Percentiles rank a stretch among this genome's conserved stretches.
Conservation (phyloP, 2,888 invertebrate genomes). For the Invenusta paracnida region DNA sequence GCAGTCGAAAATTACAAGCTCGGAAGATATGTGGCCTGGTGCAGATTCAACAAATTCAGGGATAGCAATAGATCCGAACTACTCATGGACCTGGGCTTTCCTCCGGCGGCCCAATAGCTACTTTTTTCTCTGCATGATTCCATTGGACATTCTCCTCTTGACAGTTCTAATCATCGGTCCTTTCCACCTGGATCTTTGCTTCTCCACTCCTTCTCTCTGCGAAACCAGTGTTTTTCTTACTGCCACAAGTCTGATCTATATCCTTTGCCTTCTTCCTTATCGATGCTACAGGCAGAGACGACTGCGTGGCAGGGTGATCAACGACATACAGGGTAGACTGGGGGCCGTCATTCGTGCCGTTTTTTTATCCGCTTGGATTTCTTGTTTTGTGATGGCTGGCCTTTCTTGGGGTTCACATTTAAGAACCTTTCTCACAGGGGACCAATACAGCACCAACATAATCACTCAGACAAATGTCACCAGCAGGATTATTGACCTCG, state of each 20-base stretch:
- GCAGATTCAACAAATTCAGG: background rate
- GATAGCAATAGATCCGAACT: too few species aligned
- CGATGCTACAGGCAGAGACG: background rate
- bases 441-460: background rate
- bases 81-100: too few species aligned
- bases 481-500: background rate
- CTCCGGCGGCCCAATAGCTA: background rate
- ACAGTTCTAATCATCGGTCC: background rate
- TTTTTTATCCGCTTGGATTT: background rate
- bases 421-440: background rate
- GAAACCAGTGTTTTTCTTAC: background rate
- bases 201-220: background rate
- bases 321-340: background rate
- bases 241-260: background rate
- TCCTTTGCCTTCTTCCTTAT: background rate
- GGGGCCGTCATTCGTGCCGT: background rate
- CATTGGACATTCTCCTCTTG: background rate
- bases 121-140: background rate
- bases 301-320: background rate
- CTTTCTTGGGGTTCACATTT: background rate
- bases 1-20: too few species aligned
- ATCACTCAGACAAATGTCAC: background rate
- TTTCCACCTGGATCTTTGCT: background rate
- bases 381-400: background rate
- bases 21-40: too few species aligned